Evolutionary conservation across 2,113 vertebrate genomes (phyloP).

Genomic region (Strigops habroptila): DNA sequence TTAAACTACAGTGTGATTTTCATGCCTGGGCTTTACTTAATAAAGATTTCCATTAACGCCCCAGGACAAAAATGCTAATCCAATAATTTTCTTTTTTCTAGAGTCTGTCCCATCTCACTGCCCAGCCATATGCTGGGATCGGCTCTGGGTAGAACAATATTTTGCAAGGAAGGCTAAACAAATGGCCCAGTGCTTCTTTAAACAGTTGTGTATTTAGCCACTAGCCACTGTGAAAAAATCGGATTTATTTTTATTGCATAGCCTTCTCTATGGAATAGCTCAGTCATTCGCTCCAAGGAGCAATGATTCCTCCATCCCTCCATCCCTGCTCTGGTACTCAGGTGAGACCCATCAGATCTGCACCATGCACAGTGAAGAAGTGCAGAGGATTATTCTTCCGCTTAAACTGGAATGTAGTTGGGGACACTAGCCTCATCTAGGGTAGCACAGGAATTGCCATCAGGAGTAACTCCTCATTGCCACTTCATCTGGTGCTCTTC

Average conservation of each 20-base stretch:
- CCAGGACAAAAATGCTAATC: neutral
- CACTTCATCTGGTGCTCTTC: neutral
- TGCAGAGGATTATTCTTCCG: neutral
- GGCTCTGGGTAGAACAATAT: neutral
- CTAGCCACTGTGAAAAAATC: neutral
- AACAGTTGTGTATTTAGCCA: neutral
- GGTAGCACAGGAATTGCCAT: neutral
- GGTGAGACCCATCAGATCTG: neutral
- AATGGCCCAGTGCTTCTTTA: neutral
- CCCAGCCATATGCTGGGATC: neutral
- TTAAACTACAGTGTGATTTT: constrained; percentile 3
- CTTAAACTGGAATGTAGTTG: neutral
- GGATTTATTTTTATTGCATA: neutral
- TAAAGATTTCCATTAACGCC: neutral
- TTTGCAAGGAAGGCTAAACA: neutral
- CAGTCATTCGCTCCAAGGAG: neutral
- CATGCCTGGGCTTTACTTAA: neutral
- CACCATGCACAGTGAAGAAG: neutral
- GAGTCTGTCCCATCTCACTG: neutral
- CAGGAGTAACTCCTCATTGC: neutral
- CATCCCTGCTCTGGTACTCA: neutral
- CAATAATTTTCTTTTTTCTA: neutral
- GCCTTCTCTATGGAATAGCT: neutral
- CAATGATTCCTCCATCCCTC: neutral
- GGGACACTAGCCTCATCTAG: neutral